phyloP scores from a whole-genome alignment of 2,888 invertebrate species.

The Chrysopilus asiliformis region DNA sequence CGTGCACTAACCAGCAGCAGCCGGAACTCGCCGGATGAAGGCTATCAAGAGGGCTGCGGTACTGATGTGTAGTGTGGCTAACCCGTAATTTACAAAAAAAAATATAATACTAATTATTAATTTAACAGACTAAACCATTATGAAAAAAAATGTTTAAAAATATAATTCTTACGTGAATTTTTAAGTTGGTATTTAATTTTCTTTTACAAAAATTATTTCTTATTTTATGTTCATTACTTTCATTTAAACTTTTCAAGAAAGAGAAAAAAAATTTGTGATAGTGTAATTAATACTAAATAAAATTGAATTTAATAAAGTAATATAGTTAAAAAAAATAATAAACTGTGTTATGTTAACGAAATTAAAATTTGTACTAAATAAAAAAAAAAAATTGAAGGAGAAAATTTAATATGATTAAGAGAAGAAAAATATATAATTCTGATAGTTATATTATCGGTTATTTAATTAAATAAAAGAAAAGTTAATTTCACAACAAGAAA shows the following conservation, averaged over 20 bases:
- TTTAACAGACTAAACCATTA: constrained; percentile 5
- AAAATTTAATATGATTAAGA: not conserved
- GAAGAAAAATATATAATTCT: not conserved
- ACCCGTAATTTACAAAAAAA: not conserved
- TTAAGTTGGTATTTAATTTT: no score
- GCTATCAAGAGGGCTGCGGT: constrained; percentile 85
- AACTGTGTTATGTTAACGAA: constrained; percentile 25
- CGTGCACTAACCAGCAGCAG: constrained; percentile 69
- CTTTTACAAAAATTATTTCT: no score
- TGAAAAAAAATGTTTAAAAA: constrained; percentile 10
- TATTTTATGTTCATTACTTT: no score
- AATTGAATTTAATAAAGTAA: constrained; percentile 7
- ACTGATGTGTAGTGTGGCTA: constrained; percentile 59
- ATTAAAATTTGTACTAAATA: constrained; percentile 26
- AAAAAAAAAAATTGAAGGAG: constrained; percentile 6
- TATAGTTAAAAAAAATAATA: constrained; percentile 25
- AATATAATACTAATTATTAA: constrained; percentile 1
- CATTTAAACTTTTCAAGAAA: no score
- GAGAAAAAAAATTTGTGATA: no score
- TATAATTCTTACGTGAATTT: no score
- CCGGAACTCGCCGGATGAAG: constrained; percentile 79
- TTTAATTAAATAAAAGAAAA: no score
- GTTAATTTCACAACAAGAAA: no score
- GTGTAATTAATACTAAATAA: no score
- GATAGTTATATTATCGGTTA: no score